Percentiles rank a stretch among this genome's conserved stretches.
phyloP scores from a whole-genome alignment of 2,113 vertebrate species.

The Parotia lawesii region DNA sequence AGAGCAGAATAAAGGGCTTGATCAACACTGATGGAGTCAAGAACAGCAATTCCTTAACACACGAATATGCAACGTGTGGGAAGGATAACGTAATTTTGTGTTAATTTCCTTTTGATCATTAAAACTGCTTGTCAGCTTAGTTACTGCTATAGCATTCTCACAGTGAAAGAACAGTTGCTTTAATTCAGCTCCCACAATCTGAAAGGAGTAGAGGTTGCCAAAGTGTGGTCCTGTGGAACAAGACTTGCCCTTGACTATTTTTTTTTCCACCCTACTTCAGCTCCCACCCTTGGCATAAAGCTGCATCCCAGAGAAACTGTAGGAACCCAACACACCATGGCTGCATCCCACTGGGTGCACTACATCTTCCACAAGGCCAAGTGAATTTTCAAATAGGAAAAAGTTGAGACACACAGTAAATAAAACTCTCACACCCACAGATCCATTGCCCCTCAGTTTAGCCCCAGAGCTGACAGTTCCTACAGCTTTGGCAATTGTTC shows the following conservation, averaged over 20 bases:
- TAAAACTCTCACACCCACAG: not conserved
- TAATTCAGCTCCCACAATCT: not conserved
- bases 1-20: not conserved
- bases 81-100: not conserved
- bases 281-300: not conserved
- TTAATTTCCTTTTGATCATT: constrained; percentile 30
- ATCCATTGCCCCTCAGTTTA: not conserved
- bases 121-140: not conserved
- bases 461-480: not conserved
- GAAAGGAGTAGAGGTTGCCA: not conserved
- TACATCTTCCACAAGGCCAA: not conserved
- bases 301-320: not conserved
- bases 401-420: not conserved
- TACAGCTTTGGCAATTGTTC: not conserved
- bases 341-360: not conserved
- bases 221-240: not conserved
- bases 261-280: not conserved
- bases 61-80: not conserved
- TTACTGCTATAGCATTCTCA: not conserved
- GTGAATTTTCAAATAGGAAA: not conserved
- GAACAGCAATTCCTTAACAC: not conserved
- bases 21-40: not conserved
- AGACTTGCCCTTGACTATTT: not conserved
- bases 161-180: not conserved
- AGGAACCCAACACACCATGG: not conserved